Conservation (phyloP, 2,113 vertebrate species). For the Vulpes ferrilata region DNA sequence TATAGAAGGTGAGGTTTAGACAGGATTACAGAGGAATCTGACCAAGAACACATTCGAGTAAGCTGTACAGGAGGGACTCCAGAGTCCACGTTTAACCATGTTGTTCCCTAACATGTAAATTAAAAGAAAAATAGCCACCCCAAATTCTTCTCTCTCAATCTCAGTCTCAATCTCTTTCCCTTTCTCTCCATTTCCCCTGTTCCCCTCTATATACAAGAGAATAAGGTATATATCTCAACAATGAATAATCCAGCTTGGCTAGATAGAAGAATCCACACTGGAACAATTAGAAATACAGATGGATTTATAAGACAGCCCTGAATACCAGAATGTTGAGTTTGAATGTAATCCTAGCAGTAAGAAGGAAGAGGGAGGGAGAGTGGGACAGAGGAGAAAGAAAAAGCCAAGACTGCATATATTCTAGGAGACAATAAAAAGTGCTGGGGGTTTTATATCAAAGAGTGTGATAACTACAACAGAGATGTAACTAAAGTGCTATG, state of each 20-base stretch:
- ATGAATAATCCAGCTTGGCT: neutral
- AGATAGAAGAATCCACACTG: slow-evolving; percentile 5
- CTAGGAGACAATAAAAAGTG: neutral
- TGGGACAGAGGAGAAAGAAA: neutral
- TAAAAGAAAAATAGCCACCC: neutral
- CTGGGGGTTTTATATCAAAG: neutral
- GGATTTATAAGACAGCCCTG: neutral
- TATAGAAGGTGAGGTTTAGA: neutral
- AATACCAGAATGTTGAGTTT: slow-evolving; percentile 33
- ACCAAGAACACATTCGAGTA: neutral
- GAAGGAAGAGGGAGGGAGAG: neutral
- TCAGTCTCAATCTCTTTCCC: neutral
- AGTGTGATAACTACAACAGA: neutral
- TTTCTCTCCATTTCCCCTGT: neutral
- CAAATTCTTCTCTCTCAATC: neutral
- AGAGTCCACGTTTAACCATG: neutral
- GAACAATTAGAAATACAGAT: neutral
- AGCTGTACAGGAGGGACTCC: neutral
- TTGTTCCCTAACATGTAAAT: neutral
- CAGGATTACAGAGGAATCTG: neutral
- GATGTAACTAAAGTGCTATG: neutral
- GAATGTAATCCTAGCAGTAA: slow-evolving; percentile 4
- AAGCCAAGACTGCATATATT: neutral
- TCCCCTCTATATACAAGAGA: neutral
- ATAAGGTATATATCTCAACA: neutral